A percentile compares a stretch with the other conserved stretches of the same genome.
Evolutionary conservation across 2,888 invertebrate species (phyloP).

Genomic region (Chydorus sphaericus): DNA sequence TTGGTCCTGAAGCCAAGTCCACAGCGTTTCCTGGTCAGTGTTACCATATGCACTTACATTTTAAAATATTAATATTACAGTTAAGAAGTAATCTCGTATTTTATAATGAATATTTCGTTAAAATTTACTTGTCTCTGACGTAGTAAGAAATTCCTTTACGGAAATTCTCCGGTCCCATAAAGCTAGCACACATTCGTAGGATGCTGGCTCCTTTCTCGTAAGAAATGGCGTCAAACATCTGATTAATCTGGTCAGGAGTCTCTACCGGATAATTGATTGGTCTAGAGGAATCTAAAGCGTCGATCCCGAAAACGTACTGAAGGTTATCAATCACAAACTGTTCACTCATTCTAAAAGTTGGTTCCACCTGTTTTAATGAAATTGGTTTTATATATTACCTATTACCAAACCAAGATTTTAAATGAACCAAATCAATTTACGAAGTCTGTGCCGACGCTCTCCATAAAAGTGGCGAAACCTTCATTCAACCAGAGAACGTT

Average conservation of each 20-base stretch:
- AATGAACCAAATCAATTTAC: too few relatives aligned
- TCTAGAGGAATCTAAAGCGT: slow-evolving; percentile 57
- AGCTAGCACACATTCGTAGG: not conserved
- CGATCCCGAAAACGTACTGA: slow-evolving; percentile 59
- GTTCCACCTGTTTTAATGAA: slow-evolving; percentile 36
- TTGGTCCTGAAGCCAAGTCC: not conserved
- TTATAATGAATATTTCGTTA: slow-evolving; percentile 5
- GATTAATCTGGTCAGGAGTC: slow-evolving; percentile 23
- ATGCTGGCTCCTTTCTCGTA: slow-evolving; percentile 42
- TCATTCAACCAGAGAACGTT: slow-evolving; percentile 23
- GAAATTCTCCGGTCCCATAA: not conserved
- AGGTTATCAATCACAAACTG: slow-evolving; percentile 62
- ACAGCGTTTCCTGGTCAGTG: slow-evolving; percentile 7
- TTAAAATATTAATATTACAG: too few relatives aligned
- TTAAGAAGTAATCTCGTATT: not conserved
- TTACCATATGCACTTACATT: slow-evolving; percentile 23
- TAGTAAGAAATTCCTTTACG: not conserved
- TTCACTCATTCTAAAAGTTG: slow-evolving; percentile 57
- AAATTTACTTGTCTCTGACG: slow-evolving; percentile 25
- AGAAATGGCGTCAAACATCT: slow-evolving; percentile 28
- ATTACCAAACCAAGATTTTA: too few relatives aligned
- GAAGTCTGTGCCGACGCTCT: slow-evolving; percentile 6
- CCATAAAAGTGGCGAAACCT: not conserved
- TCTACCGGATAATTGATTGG: slow-evolving; percentile 24
- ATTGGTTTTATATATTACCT: too few relatives aligned